phyloP scores from a whole-genome alignment of 2,888 invertebrate species.

The Acleris holmiana region DNA sequence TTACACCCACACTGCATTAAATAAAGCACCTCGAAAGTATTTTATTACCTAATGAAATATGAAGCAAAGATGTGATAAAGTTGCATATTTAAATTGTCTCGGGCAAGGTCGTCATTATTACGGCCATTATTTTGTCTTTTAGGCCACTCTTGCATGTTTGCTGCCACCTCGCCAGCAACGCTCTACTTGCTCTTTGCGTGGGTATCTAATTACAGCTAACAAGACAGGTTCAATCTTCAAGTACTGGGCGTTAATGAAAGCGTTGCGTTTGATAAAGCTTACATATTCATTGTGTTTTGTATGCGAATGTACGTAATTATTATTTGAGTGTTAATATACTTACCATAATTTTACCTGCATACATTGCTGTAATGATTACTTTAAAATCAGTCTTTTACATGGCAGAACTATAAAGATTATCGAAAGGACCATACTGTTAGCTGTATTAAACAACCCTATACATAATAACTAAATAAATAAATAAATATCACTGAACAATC shows the following conservation, averaged over 20 bases:
- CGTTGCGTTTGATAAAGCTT: slow-evolving; percentile 24
- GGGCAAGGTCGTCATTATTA: slow-evolving; percentile 38
- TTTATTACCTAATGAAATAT: slow-evolving; percentile 22
- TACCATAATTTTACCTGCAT: neutral
- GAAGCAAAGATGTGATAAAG: slow-evolving; percentile 29
- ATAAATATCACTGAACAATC: too few relatives aligned
- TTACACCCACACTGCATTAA: neutral
- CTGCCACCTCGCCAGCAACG: slow-evolving; percentile 48
- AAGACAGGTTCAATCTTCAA: slow-evolving; percentile 30
- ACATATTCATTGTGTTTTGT: slow-evolving; percentile 9
- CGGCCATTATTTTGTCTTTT: slow-evolving; percentile 53
- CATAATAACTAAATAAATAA: too few relatives aligned
- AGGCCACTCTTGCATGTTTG: slow-evolving; percentile 46
- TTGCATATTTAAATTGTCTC: slow-evolving; percentile 32
- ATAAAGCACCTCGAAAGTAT: slow-evolving; percentile 1
- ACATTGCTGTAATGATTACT: too few relatives aligned
- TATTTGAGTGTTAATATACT: neutral
- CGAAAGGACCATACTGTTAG: too few relatives aligned
- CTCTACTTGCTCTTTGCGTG: slow-evolving; percentile 54
- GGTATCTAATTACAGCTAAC: slow-evolving; percentile 37
- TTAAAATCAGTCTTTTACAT: too few relatives aligned
- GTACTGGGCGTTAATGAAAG: slow-evolving; percentile 34
- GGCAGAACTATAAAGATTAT: too few relatives aligned
- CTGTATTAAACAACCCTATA: too few relatives aligned
- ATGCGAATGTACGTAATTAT: neutral